These are phyloP conservation scores for Drosophila pseudotakahashii DNA, from an alignment of 2,888 invertebrate genomes.

Conservation along the genomic window DNA sequence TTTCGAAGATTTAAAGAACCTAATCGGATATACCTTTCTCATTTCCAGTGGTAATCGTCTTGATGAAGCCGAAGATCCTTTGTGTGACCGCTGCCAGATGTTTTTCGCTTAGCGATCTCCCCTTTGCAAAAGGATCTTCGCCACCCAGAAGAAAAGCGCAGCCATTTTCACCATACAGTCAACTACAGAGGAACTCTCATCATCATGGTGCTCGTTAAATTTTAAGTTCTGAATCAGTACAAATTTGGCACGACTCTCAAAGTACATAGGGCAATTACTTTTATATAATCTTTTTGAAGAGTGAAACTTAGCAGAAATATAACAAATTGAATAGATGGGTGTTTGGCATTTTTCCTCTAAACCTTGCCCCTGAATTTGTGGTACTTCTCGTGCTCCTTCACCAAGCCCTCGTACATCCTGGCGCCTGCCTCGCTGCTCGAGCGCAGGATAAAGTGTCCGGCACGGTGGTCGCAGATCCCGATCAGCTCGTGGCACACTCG, in stretches of 20 bases:
- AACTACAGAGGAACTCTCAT: background rate
- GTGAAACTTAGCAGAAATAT: background rate
- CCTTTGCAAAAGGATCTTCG: background rate
- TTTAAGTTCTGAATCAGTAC: slow-evolving; percentile 17
- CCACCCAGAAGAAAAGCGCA: background rate
- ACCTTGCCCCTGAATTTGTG: slow-evolving; percentile 84
- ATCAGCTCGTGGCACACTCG: slow-evolving; percentile 83
- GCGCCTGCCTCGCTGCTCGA: slow-evolving; percentile 83
- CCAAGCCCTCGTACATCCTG: slow-evolving; percentile 79
- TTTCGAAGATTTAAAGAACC: no score
- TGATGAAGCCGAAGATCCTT: slow-evolving; percentile 61
- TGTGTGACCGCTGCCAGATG: slow-evolving; percentile 76
- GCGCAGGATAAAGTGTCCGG: slow-evolving; percentile 82
- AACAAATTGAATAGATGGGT: background rate
- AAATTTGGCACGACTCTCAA: background rate
- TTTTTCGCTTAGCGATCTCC: slow-evolving; percentile 24
- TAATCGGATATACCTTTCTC: background rate
- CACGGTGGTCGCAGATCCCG: slow-evolving; percentile 82
- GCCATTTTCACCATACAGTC: background rate
- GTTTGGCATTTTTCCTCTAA: slow-evolving; percentile 35
- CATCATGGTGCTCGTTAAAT: background rate
- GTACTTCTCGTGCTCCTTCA: slow-evolving; percentile 83
- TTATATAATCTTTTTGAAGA: background rate
- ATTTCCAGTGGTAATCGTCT: slow-evolving; percentile 63
- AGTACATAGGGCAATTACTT: background rate